phyloP scores from a whole-genome alignment of 1,140 invertebrate species.

The Camponotus pennsylvanicus region DNA sequence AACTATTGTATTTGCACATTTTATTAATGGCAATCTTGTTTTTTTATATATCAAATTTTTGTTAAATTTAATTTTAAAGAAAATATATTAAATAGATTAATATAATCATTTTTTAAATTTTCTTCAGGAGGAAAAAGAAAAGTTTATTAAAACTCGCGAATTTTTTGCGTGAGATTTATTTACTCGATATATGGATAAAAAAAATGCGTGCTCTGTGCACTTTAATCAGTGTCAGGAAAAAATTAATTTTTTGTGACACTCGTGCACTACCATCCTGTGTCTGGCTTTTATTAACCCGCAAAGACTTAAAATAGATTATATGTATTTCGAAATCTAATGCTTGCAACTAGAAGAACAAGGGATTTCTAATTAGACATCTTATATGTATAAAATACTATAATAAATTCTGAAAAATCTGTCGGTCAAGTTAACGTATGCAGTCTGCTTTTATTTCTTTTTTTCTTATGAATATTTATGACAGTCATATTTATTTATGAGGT shows the following conservation, averaged over 20 bases:
- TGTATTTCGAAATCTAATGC: background rate
- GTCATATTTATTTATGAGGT: slow-evolving; percentile 28
- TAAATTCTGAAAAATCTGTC: slow-evolving; percentile 23
- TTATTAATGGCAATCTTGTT: background rate
- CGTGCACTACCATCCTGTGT: no score
- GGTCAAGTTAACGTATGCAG: background rate
- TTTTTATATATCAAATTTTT: background rate
- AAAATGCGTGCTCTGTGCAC: no score
- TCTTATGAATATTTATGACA: slow-evolving; percentile 21
- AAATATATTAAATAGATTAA: background rate
- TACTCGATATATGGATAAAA: no score
- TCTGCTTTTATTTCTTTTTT: slow-evolving; percentile 8
- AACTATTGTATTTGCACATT: background rate
- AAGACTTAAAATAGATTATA: no score
- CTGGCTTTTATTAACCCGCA: no score
- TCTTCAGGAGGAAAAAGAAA: no score
- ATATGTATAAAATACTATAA: background rate
- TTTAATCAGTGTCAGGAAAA: no score
- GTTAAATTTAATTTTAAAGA: background rate
- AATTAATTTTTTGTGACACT: no score
- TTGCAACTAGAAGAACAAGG: slow-evolving; percentile 4
- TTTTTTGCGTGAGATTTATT: no score
- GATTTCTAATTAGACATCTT: background rate
- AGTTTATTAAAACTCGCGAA: no score
- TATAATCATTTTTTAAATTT: no score